These are phyloP conservation scores for Macrobrachium nipponense DNA, from an alignment of 1,140 invertebrate genomes.

Conservation along the genomic window DNA sequence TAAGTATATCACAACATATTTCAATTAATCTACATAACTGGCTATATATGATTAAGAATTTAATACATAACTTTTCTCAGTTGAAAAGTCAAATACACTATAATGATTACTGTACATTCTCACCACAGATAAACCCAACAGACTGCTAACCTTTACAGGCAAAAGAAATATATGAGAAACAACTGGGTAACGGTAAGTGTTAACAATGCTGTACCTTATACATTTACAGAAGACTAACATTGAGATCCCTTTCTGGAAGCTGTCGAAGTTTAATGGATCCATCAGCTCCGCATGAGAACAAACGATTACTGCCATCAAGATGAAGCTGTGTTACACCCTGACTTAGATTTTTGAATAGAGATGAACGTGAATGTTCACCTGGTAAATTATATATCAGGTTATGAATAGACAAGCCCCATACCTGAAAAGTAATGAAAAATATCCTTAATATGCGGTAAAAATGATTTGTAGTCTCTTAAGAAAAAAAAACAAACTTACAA, in stretches of 20 bases:
- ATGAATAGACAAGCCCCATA: conserved; percentile 91
- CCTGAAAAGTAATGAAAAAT: conserved; percentile 72
- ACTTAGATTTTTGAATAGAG: conserved; percentile 95
- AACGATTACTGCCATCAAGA: conserved; percentile 84
- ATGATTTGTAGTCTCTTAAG: too few relatives aligned
- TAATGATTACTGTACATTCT: too few relatives aligned
- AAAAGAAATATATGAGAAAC: conserved; percentile 5
- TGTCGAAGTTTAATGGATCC: conserved; percentile 97
- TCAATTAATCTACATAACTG: too few relatives aligned
- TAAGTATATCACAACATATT: too few relatives aligned
- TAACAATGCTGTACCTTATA: not conserved
- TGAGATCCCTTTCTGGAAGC: conserved; percentile 77
- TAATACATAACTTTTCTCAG: too few relatives aligned
- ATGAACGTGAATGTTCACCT: conserved; percentile 86
- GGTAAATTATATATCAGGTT: conserved; percentile 88
- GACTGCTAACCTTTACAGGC: not conserved
- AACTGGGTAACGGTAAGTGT: not conserved
- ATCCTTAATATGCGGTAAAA: not conserved
- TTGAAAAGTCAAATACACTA: too few relatives aligned
- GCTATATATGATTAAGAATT: too few relatives aligned
- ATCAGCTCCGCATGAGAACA: conserved; percentile 98
- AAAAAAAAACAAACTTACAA: too few relatives aligned
- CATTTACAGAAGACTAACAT: conserved; percentile 61
- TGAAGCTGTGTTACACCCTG: conserved; percentile 96
- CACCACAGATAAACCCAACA: too few relatives aligned